phyloP scores from a whole-genome alignment of 2,797 vertebrate genomes.

The Tamandua tetradactyla region DNA sequence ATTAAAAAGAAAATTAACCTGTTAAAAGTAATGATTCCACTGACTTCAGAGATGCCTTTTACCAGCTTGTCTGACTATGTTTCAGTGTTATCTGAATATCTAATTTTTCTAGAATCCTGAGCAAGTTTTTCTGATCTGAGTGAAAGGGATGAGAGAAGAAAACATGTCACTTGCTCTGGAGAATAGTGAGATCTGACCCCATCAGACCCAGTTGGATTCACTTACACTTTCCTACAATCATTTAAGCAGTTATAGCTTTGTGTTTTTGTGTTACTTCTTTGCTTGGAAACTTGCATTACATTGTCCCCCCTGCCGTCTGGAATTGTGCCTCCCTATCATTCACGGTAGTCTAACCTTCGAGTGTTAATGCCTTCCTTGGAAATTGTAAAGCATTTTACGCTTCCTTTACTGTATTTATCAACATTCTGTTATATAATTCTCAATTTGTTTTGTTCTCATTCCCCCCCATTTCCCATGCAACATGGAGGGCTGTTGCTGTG shows the following conservation, averaged over 20 bases:
- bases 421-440: background rate
- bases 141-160: background rate
- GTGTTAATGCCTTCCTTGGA: background rate
- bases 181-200: background rate
- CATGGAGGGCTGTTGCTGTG: background rate
- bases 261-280: background rate
- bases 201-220: background rate
- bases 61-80: background rate
- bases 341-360: background rate
- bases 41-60: background rate
- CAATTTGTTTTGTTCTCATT: background rate
- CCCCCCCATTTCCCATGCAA: background rate
- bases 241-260: background rate
- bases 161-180: background rate
- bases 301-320: background rate
- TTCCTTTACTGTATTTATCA: background rate
- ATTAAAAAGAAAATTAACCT: background rate
- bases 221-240: background rate
- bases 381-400: background rate
- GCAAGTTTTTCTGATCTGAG: background rate
- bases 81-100: background rate
- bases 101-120: constrained; percentile 22
- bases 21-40: background rate
- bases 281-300: background rate
- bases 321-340: background rate